These are phyloP conservation scores for Vimba vimba DNA, from an alignment of 2,113 vertebrate species.

Conservation along the genomic window DNA sequence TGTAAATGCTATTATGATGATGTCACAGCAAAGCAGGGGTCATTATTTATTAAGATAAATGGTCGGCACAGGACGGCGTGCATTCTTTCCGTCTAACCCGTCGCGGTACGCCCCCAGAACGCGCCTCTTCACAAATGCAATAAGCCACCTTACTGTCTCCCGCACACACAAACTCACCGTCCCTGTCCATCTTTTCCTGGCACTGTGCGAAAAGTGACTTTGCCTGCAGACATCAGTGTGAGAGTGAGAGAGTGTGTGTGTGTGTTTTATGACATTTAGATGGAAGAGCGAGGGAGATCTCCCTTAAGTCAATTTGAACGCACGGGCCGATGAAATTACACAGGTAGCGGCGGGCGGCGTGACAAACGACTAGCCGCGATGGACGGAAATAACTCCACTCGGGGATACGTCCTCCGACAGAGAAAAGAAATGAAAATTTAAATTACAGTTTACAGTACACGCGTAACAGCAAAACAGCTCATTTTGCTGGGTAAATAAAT, in stretches of 20 bases:
- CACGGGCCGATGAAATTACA: constrained; percentile 73
- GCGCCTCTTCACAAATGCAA: constrained; percentile 61
- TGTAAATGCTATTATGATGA: constrained; percentile 67
- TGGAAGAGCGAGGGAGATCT: constrained; percentile 63
- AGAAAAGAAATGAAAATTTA: constrained; percentile 60
- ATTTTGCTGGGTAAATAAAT: constrained; percentile 56
- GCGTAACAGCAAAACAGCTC: constrained; percentile 47
- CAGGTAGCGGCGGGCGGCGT: constrained; percentile 64
- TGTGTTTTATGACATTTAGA: constrained; percentile 70
- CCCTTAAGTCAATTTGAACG: constrained; percentile 76
- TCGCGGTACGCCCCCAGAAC: constrained; percentile 66
- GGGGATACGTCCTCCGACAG: constrained; percentile 57
- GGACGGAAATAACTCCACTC: constrained; percentile 69
- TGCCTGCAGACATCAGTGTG: constrained; percentile 61
- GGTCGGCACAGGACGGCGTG: constrained; percentile 66
- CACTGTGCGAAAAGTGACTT: constrained; percentile 63
- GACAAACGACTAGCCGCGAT: constrained; percentile 71
- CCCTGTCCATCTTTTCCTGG: constrained; percentile 56
- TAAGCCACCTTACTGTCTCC: constrained; percentile 54
- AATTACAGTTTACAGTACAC: constrained; percentile 62
- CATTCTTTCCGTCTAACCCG: constrained; percentile 55
- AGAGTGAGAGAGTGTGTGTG: constrained; percentile 56
- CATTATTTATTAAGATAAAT: constrained; percentile 79
- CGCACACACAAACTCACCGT: constrained; percentile 47
- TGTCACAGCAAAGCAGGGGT: constrained; percentile 69